Base-by-base conservation (phyloP, 2,797 vertebrate species). In the Sparidentex hasta region DNA sequence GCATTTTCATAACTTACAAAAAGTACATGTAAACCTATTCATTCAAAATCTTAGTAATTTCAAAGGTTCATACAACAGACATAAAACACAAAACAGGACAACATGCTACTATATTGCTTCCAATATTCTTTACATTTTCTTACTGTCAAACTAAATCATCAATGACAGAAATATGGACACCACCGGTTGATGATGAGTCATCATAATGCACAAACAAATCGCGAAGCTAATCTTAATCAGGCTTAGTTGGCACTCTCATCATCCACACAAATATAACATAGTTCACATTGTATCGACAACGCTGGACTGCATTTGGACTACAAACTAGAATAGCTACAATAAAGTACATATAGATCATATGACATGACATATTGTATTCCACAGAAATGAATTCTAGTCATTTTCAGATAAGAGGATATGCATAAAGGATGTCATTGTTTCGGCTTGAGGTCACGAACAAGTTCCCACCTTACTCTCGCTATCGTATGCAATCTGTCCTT, bases 61-160 rank as follows among this genome's bases (percentile, higher is more conserved):
- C 95, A 96, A 95, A 95, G 93, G 94, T 95, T 95, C 94, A 93
- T 96, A 96, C 95, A 95, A 95, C 95, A 93, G 95, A 96, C 95
- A 95, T 95, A 93, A 95, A 96, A 96, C 95, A 96, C 95, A 95
- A 96, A 96, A 96, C 95, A 95, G 94, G 95, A 96, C 95, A 93
- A 96, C 95, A 96, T 96, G 95, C 95, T 95, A 96, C 95, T 95
- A 96, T 96, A 96, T 96, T 96, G 95, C 95, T 96, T 96, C 95
- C 95, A 95, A 95, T 96, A 96, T 95, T 96, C 95, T 96, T 96
- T 95, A 96, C 93, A 95, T 96, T 96, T 95, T 95, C 94, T 95
- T 95, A 95, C 94, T 94, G 95, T 95, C 93, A 94, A 94, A 94
- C 92, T 93, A 95, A 95, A 95, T 95, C 86, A 92, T 95, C 95